Evolutionary conservation across 1,140 invertebrate genomes (phyloP).

Genomic region (Dreissena polymorpha): DNA sequence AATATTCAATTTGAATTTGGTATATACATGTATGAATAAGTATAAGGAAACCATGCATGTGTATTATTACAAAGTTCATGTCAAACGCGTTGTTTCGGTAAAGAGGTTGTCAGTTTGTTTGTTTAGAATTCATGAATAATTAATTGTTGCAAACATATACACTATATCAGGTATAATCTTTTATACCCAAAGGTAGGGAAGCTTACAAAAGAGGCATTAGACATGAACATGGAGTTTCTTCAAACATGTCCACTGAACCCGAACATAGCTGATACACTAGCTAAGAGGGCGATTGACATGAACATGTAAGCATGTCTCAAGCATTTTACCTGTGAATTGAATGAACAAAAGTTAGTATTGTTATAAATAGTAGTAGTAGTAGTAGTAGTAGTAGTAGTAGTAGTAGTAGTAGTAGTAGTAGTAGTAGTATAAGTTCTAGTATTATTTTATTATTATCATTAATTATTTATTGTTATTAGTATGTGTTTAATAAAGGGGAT

Average conservation of each 20-base stretch:
- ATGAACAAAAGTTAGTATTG: background rate
- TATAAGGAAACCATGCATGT: too few relatives aligned
- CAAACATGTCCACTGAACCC: slow-evolving; percentile 12
- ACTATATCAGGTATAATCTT: too few relatives aligned
- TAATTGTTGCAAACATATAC: too few relatives aligned
- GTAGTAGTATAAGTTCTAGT: background rate
- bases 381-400: background rate
- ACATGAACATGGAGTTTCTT: slow-evolving; percentile 22
- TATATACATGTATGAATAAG: too few relatives aligned
- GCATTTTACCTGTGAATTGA: background rate
- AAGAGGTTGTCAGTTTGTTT: too few relatives aligned
- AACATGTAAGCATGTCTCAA: slow-evolving; percentile 22
- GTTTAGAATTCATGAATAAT: too few relatives aligned
- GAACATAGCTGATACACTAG: slow-evolving; percentile 2
- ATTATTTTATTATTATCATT: background rate
- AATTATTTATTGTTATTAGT: background rate
- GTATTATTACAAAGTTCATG: too few relatives aligned
- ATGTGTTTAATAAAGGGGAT: too few relatives aligned
- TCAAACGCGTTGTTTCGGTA: too few relatives aligned
- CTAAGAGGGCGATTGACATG: background rate
- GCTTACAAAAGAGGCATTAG: slow-evolving; percentile 14
- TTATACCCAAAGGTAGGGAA: background rate
- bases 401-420: background rate
- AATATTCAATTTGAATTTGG: too few relatives aligned
- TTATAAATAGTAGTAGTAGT: background rate